Evolutionary conservation across 2,888 invertebrate genomes (phyloP).

Genomic region (Clivina fossor): DNA sequence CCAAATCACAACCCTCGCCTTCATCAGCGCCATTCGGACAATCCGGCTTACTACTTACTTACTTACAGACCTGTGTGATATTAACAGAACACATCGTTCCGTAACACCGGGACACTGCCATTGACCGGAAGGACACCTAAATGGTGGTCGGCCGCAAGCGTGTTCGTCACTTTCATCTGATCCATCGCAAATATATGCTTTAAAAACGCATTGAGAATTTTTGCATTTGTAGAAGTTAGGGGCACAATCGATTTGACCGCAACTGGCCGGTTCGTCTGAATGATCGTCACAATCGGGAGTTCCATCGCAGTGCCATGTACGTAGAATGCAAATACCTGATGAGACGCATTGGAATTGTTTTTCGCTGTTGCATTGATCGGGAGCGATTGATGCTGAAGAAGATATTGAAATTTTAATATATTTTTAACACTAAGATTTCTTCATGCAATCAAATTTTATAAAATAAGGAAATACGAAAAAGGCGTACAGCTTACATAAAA

Average conservation of each 20-base stretch:
- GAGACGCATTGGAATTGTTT: conserved; percentile 88
- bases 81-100: conserved; percentile 84
- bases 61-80: conserved; percentile 87
- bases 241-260: conserved; percentile 77
- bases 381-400: conserved; percentile 72
- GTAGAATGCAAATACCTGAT: conserved; percentile 88
- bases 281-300: conserved; percentile 88
- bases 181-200: conserved; percentile 89
- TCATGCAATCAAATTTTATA: too few relatives aligned
- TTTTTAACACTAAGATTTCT: too few relatives aligned
- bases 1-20: conserved; percentile 84
- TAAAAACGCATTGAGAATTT: conserved; percentile 85
- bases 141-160: conserved; percentile 78
- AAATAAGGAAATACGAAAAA: too few relatives aligned
- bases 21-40: conserved; percentile 95
- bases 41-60: conserved; percentile 73
- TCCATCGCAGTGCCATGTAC: conserved; percentile 92
- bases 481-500: too few relatives aligned
- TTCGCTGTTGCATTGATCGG: conserved; percentile 85
- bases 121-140: conserved; percentile 73
- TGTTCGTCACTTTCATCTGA: conserved; percentile 83
- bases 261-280: conserved; percentile 84
- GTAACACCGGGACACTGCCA: conserved; percentile 87
- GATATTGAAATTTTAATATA: too few relatives aligned
- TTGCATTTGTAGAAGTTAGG: conserved; percentile 80